Evolutionary conservation across 2,888 invertebrate species (phyloP), one percentile per base, ranked within the genome.

Genomic region (Hypomecis atomaria): DNA sequence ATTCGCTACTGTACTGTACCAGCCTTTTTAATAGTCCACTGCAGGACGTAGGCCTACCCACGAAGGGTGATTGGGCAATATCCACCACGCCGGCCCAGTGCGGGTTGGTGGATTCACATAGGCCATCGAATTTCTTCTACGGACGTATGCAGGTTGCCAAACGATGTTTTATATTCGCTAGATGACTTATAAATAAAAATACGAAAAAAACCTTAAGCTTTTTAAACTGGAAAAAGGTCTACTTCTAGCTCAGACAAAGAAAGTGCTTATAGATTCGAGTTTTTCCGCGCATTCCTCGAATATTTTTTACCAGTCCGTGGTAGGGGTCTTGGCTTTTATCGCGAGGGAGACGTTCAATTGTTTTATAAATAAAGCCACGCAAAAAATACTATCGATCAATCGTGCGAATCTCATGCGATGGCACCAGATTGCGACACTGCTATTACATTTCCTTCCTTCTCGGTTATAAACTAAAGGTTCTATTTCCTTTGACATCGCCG

Each of bases 301-400:
- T 79, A 82, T 75, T 76, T 79, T 73, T 71, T 73, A 70, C 56
- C 64, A 63, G 74, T 69, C 68, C 66, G 78, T 88, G 80, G 90
- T 90, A 91, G 85, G 86, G 85, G 85, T 83, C 73, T 76, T 74
- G 84, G 83, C 89, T 84, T 89, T 89, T 86, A 90, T 89, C 85
- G 87, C 84, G 77, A 82, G 78, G 81, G 79, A 83, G 85, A 87
- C 86, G 85, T 87, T 87, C 92, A 86, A 92, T 92, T 92, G 92
- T 92, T 92, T 92, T 92, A 92, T 91, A 91, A 91, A 92, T 91
- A 91, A 89, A 90, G 85, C 84, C 78, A 77, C 80, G 88, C 91
- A 92, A 92, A 92, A 92, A 92, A 90, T 88, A 89, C 91, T 90
- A 92, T 90, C 92, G 89, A 92, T 92, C 92, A 92, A 92, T 91